Conservation (phyloP, 2,797 vertebrate species). For the Crypturellus tataupa region DNA sequence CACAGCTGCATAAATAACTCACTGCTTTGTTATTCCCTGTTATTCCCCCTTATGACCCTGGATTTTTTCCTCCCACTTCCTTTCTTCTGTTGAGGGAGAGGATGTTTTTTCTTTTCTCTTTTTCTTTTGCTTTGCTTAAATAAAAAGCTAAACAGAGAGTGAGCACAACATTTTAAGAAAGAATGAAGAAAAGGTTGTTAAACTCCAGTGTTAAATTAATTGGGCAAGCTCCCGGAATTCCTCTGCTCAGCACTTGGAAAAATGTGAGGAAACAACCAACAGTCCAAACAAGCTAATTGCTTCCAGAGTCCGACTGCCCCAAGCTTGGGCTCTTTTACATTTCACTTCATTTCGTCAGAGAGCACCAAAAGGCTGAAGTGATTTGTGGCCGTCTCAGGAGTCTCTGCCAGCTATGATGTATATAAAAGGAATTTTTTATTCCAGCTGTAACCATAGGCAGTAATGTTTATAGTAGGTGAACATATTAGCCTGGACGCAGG, state of each 20-base stretch:
- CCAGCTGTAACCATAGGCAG: conserved; percentile 77
- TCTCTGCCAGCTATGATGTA: conserved; percentile 77
- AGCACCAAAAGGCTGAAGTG: conserved; percentile 70
- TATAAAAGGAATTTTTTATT: conserved; percentile 81
- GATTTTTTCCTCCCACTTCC: not conserved
- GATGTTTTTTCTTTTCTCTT: not conserved
- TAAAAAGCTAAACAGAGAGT: not conserved
- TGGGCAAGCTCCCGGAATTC: not conserved
- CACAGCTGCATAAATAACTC: conserved; percentile 77
- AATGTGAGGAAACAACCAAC: conserved; percentile 48
- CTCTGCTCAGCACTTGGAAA: conserved; percentile 51
- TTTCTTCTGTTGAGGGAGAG: not conserved
- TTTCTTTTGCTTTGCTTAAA: conserved; percentile 6
- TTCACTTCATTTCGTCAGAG: conserved; percentile 62
- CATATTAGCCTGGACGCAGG: conserved; percentile 78
- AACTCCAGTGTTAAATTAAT: conserved; percentile 49
- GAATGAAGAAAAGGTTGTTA: conserved; percentile 42
- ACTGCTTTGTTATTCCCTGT: conserved; percentile 77
- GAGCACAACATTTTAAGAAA: conserved; percentile 28
- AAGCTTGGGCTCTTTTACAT: conserved; percentile 64
- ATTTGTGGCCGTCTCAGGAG: conserved; percentile 76
- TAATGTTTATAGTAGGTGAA: conserved; percentile 81
- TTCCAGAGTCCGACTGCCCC: conserved; percentile 53
- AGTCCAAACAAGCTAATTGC: conserved; percentile 71
- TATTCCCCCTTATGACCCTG: conserved; percentile 77